These are phyloP conservation scores for Ceratoteleas bidentatus DNA, from an alignment of 1,140 invertebrate genomes.

Conservation along the genomic window DNA sequence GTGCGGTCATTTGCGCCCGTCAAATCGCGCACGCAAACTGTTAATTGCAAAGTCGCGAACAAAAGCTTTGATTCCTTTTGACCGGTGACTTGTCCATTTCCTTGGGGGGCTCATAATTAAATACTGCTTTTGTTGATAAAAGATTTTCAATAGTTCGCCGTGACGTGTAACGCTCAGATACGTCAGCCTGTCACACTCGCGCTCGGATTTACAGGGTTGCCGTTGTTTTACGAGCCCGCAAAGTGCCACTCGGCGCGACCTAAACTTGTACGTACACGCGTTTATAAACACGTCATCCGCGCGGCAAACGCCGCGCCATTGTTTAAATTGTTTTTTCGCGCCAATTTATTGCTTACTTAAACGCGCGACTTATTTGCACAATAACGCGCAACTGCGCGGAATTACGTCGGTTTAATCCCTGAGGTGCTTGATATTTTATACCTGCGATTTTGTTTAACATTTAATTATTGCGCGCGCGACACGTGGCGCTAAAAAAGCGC, in stretches of 20 bases:
- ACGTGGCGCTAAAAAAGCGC: not conserved
- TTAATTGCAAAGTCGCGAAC: slow-evolving; percentile 14
- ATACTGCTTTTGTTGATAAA: slow-evolving; percentile 33
- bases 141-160: slow-evolving; percentile 45
- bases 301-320: slow-evolving; percentile 68
- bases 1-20: too few relatives aligned
- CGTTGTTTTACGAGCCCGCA: slow-evolving; percentile 79
- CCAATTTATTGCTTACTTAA: slow-evolving; percentile 69
- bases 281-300: slow-evolving; percentile 78
- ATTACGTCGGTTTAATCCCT: slow-evolving; percentile 30
- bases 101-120: slow-evolving; percentile 18
- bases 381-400: slow-evolving; percentile 28
- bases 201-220: slow-evolving; percentile 78
- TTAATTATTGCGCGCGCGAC: slow-evolving; percentile 18
- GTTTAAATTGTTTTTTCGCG: slow-evolving; percentile 68
- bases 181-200: slow-evolving; percentile 76
- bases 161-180: slow-evolving; percentile 65
- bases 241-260: slow-evolving; percentile 71
- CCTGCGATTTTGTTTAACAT: slow-evolving; percentile 28
- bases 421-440: slow-evolving; percentile 26
- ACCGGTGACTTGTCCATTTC: slow-evolving; percentile 8
- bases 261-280: slow-evolving; percentile 61
- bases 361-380: slow-evolving; percentile 46
- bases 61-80: slow-evolving; percentile 28
- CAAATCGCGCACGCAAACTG: not conserved